phyloP scores from a whole-genome alignment of 2,888 invertebrate species.

The Pimpla rufipes region DNA sequence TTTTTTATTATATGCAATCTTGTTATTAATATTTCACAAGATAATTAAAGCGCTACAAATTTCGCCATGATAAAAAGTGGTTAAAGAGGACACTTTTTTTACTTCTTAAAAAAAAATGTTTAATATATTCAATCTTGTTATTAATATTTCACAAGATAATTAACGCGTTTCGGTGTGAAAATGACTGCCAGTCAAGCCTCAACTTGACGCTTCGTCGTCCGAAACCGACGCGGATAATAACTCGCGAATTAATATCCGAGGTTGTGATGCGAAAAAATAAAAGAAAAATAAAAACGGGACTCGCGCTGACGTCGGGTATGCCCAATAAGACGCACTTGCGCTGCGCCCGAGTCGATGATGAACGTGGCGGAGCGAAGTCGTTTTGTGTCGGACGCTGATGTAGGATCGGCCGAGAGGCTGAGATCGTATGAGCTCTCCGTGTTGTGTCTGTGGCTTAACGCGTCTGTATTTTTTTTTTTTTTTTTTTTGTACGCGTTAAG shows the following conservation, averaged over 20 bases:
- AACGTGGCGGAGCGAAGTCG: conserved; percentile 19
- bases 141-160: conserved; percentile 20
- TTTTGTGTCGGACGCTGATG: conserved; percentile 29
- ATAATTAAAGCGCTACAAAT: conserved; percentile 34
- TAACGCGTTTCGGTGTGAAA: conserved; percentile 8
- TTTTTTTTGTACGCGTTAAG: no score
- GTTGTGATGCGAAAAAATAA: no score
- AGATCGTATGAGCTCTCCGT: background rate
- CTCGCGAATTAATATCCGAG: conserved; percentile 40
- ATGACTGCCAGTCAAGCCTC: conserved; percentile 20
- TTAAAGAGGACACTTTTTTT: no score
- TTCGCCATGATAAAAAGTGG: no score
- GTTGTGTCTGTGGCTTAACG: background rate
- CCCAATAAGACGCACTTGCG: conserved; percentile 11
- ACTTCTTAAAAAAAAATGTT: no score
- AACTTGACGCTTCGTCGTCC: conserved; percentile 26
- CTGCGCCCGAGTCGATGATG: conserved; percentile 18
- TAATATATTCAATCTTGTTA: background rate
- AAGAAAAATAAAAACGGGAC: conserved; percentile 14
- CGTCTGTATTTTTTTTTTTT: background rate
- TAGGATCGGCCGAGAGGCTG: conserved; percentile 13
- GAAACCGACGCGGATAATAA: conserved; percentile 27
- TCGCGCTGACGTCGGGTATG: conserved; percentile 11
- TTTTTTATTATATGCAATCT: background rate
- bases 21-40: conserved; percentile 27